Base-by-base conservation (phyloP, 2,113 vertebrate genomes). In the Sceloporus undulatus region DNA sequence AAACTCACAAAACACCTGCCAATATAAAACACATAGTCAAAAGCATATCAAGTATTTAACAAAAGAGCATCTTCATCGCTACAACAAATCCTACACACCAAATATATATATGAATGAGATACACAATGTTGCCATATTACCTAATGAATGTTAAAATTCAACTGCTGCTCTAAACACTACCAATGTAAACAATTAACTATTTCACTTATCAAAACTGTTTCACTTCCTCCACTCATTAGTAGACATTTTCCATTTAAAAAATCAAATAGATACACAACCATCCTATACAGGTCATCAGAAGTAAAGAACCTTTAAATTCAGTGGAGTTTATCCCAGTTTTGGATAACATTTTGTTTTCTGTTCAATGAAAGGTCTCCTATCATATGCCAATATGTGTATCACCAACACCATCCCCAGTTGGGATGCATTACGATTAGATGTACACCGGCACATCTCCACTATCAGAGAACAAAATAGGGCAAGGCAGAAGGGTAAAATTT, bases 41-140 rank as follows among this genome's bases (percentile, higher is more conserved):
- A 74, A 40, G 11, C 25, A 27, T 70, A 29, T 70, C n/a, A 73
- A 78, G 27, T 23, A 84, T 82, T 87, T 93, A 66, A 88, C 1
- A 3, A 89, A 42, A 84, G 38, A 52, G 29, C 11, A 13, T 89
- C 85, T 0, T 40, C 87, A 83, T 78, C 86, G 70, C 83, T 79
- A 83, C n/a, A n/a, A 54, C 38, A 74, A 87, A 1, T 76, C 34
- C 40, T 70, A 65, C 25, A 52, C 19, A 40, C 10, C 29, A 3
- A 23, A 70, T 42, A 71, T 74, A 34, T 84, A 27, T n/a, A 74
- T 52, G 48, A 84, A 40, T 40, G 19, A 18, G n/a, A n/a, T 73
- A 73, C 1, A 54, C n/a, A 21, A 9, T 56, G 27, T 56, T 74
- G 70, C n/a, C 70, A 84, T 74, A 75, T 59, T 59, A 38, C 4